Conservation (phyloP, 1,140 invertebrate species). For the Hylyphantes graminicola region DNA sequence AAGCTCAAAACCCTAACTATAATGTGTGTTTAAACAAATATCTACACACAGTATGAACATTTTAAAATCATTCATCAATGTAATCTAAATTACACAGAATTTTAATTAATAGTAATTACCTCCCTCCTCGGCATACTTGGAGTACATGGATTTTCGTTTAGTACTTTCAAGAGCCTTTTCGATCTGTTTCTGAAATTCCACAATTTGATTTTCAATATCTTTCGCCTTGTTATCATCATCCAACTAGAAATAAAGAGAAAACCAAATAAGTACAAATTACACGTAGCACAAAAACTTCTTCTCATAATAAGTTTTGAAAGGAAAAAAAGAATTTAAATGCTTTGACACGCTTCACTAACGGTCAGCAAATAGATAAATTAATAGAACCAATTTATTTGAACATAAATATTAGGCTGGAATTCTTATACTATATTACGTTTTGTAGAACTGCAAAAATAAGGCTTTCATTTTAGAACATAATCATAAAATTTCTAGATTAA, state of each 20-base stretch:
- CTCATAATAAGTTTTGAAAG: background rate
- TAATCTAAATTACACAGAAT: too few species aligned
- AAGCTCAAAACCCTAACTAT: too few species aligned
- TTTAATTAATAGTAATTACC: too few species aligned
- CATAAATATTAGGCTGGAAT: background rate
- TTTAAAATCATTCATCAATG: too few species aligned
- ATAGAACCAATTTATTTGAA: background rate
- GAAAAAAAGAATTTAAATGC: background rate
- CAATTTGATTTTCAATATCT: slow-evolving; percentile 67
- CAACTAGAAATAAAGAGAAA: slow-evolving; percentile 69
- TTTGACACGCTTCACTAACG: too few species aligned
- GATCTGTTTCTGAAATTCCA: slow-evolving; percentile 69
- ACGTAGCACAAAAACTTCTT: background rate
- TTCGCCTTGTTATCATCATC: slow-evolving; percentile 74
- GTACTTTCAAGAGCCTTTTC: slow-evolving; percentile 76
- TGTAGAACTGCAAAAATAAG: too few species aligned
- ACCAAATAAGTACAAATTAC: background rate
- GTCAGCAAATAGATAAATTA: background rate
- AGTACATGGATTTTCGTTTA: slow-evolving; percentile 69
- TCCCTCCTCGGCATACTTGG: background rate
- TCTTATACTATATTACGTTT: background rate
- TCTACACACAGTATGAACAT: too few species aligned
- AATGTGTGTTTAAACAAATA: too few species aligned
- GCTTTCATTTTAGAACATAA: too few species aligned
- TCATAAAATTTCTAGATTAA: too few species aligned